These are phyloP conservation scores for Clistopyga incitator DNA, from an alignment of 2,888 invertebrate species.

Conservation along the genomic window DNA sequence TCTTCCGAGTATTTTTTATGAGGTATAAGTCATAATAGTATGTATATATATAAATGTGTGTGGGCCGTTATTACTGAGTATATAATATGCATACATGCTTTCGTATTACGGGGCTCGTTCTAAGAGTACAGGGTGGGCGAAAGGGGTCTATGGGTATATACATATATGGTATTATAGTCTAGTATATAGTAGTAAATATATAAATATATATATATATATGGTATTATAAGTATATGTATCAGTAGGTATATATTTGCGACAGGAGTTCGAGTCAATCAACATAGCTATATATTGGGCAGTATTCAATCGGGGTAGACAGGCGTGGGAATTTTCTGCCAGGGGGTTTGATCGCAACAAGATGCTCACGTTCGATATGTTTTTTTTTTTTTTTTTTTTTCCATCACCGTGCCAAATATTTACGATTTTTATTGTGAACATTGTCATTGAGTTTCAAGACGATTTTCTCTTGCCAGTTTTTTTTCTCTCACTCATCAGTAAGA, in stretches of 20 bases:
- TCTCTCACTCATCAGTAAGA: too few species aligned
- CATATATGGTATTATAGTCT: slow-evolving; percentile 54
- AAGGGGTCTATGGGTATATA: slow-evolving; percentile 59
- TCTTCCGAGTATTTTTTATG: slow-evolving; percentile 21
- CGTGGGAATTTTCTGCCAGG: slow-evolving; percentile 74
- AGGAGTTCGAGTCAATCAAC: slow-evolving; percentile 60
- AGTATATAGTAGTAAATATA: slow-evolving; percentile 16
- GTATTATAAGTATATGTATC: slow-evolving; percentile 30
- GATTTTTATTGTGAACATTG: slow-evolving; percentile 22
- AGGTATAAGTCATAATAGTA: slow-evolving; percentile 8
- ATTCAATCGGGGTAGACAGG: slow-evolving; percentile 74
- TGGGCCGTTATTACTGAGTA: slow-evolving; percentile 26
- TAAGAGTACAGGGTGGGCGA: slow-evolving; percentile 61
- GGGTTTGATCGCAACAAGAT: slow-evolving; percentile 80
- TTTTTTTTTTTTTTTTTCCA: neutral
- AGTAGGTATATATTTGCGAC: slow-evolving; percentile 50
- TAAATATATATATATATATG: slow-evolving; percentile 38
- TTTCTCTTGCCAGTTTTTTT: neutral
- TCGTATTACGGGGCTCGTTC: slow-evolving; percentile 62
- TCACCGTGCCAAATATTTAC: slow-evolving; percentile 59
- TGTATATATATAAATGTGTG: slow-evolving; percentile 37
- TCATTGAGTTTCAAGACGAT: neutral
- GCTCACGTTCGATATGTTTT: slow-evolving; percentile 76
- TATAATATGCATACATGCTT: slow-evolving; percentile 64
- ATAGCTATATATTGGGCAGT: slow-evolving; percentile 71